These are phyloP conservation scores for Tigriopus japonicus DNA, from an alignment of 1,140 invertebrate genomes.

Conservation along the genomic window DNA sequence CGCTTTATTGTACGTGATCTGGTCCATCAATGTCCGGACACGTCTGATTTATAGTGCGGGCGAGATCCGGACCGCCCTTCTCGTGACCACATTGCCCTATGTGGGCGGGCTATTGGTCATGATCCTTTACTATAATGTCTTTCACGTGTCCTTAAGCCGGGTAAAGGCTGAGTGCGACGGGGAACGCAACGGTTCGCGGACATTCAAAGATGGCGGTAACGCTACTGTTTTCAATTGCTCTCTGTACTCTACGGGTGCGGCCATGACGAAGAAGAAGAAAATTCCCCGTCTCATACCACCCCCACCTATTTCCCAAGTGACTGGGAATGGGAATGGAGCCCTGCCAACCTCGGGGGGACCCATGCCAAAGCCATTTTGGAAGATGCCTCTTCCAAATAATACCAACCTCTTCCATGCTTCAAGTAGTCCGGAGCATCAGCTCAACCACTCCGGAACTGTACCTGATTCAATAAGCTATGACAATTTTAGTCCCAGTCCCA, in stretches of 20 bases:
- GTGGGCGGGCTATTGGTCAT: slow-evolving; percentile 61
- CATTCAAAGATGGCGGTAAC: slow-evolving; percentile 27
- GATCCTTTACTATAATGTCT: slow-evolving; percentile 58
- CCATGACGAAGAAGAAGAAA: slow-evolving; percentile 60
- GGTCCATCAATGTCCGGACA: slow-evolving; percentile 34
- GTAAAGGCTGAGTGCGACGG: slow-evolving; percentile 17
- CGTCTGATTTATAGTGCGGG: slow-evolving; percentile 20
- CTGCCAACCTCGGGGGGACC: slow-evolving; percentile 17
- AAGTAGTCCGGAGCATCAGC: neutral
- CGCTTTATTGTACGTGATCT: slow-evolving; percentile 45
- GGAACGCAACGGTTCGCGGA: neutral
- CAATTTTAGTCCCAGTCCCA: neutral
- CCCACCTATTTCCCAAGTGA: slow-evolving; percentile 18
- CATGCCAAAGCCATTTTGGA: slow-evolving; percentile 51
- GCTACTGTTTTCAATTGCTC: slow-evolving; percentile 69
- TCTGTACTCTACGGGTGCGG: slow-evolving; percentile 41
- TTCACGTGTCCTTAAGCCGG: slow-evolving; percentile 36
- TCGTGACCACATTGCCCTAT: slow-evolving; percentile 43
- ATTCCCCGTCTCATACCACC: slow-evolving; percentile 70
- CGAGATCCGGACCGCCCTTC: slow-evolving; percentile 37
- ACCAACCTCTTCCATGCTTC: neutral
- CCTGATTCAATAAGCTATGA: neutral
- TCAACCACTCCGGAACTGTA: neutral
- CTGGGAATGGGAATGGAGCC: slow-evolving; percentile 17
- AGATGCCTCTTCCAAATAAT: slow-evolving; percentile 38